phyloP scores from a whole-genome alignment of 2,888 invertebrate genomes.

The Dione vanillae region DNA sequence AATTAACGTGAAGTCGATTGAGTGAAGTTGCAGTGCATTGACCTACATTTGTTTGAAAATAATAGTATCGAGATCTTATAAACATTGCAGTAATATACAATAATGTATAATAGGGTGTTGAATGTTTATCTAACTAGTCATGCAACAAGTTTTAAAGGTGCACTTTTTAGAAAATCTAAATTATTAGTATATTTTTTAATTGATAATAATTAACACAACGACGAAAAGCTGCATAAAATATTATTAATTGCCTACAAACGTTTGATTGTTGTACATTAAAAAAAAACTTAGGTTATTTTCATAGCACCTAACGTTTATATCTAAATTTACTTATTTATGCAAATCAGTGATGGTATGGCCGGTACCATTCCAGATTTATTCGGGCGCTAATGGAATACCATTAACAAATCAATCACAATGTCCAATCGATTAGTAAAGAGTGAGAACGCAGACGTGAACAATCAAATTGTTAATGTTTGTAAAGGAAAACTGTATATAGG shows the following conservation, averaged over 20 bases:
- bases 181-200: too few species aligned
- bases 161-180: too few species aligned
- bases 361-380: too few species aligned
- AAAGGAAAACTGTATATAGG: neutral
- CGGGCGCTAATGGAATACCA: slow-evolving; percentile 35
- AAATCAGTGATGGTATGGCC: neutral
- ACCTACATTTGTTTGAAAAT: slow-evolving; percentile 34
- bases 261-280: too few species aligned
- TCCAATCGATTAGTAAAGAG: slow-evolving; percentile 22
- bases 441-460: slow-evolving; percentile 3
- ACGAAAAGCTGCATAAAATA: too few species aligned
- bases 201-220: too few species aligned
- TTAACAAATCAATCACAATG: slow-evolving; percentile 31
- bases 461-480: neutral
- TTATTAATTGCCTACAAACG: too few species aligned
- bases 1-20: slow-evolving; percentile 22
- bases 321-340: slow-evolving; percentile 15
- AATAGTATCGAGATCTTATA: slow-evolving; percentile 14
- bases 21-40: slow-evolving; percentile 32
- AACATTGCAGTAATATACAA: slow-evolving; percentile 3
- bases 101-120: neutral
- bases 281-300: neutral
- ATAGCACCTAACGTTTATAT: neutral
- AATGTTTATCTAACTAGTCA: neutral
- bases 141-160: neutral